Evolutionary conservation across 2,797 vertebrate species (phyloP).

Genomic region (Oryzias sinensis): DNA sequence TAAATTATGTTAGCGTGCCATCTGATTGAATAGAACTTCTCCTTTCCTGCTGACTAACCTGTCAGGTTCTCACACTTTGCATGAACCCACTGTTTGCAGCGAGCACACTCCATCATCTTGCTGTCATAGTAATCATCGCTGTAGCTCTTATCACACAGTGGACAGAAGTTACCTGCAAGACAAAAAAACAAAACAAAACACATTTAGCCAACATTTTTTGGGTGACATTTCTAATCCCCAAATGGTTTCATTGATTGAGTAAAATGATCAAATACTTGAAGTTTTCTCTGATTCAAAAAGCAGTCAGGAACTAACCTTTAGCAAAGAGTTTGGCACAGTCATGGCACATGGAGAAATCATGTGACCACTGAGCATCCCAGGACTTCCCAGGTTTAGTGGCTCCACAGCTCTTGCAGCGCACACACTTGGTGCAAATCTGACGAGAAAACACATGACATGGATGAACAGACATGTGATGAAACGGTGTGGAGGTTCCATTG

Average conservation of each 20-base stretch:
- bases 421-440: slow-evolving; percentile 97
- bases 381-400: slow-evolving; percentile 97
- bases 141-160: slow-evolving; percentile 94
- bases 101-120: slow-evolving; percentile 97
- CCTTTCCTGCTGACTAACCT: slow-evolving; percentile 75
- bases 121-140: slow-evolving; percentile 93
- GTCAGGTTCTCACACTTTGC: slow-evolving; percentile 96
- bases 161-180: slow-evolving; percentile 91
- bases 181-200: slow-evolving; percentile 5
- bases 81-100: slow-evolving; percentile 95
- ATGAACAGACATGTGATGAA: slow-evolving; percentile 7
- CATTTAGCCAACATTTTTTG: slow-evolving; percentile 1
- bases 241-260: background rate
- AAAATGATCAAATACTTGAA: background rate
- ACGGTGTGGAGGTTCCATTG: slow-evolving; percentile 22
- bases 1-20: slow-evolving; percentile 20
- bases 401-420: slow-evolving; percentile 96
- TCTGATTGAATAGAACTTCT: background rate
- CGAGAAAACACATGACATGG: slow-evolving; percentile 12
- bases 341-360: slow-evolving; percentile 98
- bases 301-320: slow-evolving; percentile 84
- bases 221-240: background rate
- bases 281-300: background rate
- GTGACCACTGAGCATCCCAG: slow-evolving; percentile 98
- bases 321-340: slow-evolving; percentile 98